Conservation (phyloP, 2,888 invertebrate genomes). For the Acrobasis consociella region DNA sequence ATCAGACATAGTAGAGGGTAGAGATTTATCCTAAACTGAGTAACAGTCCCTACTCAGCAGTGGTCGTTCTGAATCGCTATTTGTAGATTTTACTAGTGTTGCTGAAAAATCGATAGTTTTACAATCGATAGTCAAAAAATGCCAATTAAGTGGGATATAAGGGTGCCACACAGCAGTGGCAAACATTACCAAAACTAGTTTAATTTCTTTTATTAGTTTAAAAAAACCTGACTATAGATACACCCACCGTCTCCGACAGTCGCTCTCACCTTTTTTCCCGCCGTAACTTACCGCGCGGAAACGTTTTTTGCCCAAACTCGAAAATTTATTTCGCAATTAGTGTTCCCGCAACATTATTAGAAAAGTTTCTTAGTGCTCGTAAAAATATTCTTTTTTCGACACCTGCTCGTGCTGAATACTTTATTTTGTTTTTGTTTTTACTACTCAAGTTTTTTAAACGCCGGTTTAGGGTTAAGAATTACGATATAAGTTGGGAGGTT, state of each 20-base stretch:
- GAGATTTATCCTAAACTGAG: no score
- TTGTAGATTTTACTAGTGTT: no score
- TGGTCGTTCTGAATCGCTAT: no score
- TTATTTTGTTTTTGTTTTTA: slow-evolving; percentile 34
- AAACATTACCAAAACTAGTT: no score
- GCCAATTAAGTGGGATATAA: no score
- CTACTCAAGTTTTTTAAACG: slow-evolving; percentile 23
- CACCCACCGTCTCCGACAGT: slow-evolving; percentile 28
- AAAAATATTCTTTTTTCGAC: slow-evolving; percentile 71
- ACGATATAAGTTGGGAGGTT: not conserved
- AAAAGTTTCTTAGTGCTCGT: slow-evolving; percentile 77
- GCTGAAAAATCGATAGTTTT: no score
- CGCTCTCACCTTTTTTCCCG: slow-evolving; percentile 57
- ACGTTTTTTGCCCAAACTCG: slow-evolving; percentile 76
- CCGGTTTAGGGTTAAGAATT: slow-evolving; percentile 8
- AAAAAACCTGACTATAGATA: slow-evolving; percentile 18
- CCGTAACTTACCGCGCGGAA: slow-evolving; percentile 64
- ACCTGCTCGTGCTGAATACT: slow-evolving; percentile 57
- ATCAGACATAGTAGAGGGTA: no score
- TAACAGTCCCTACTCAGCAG: no score
- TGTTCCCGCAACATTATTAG: slow-evolving; percentile 76
- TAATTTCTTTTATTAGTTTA: no score
- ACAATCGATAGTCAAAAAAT: no score
- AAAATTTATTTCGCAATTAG: slow-evolving; percentile 82
- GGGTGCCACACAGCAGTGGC: no score